A percentile compares a stretch with the other conserved stretches of the same genome.
phyloP scores from a whole-genome alignment of 2,797 vertebrate species.

The Benthosema pterotum region DNA sequence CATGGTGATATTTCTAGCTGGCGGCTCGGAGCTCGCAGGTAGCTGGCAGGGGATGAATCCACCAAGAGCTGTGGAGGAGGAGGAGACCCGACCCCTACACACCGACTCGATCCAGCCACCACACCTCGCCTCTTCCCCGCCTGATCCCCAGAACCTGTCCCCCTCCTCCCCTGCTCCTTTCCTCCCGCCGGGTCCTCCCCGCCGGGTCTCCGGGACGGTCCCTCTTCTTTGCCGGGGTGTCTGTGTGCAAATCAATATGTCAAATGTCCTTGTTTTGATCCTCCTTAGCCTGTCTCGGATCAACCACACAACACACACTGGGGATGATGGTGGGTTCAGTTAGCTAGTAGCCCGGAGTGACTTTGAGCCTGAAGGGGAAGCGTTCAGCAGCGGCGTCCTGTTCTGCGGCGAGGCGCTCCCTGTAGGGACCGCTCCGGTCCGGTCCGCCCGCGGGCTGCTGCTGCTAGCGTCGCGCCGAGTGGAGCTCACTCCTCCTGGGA shows the following conservation, averaged over 20 bases:
- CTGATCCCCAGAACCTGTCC: slow-evolving; percentile 52
- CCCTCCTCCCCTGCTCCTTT: slow-evolving; percentile 43
- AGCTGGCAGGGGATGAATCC: slow-evolving; percentile 75
- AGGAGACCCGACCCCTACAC: slow-evolving; percentile 49
- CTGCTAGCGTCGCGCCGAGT: slow-evolving; percentile 8
- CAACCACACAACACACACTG: slow-evolving; percentile 23
- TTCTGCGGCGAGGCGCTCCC: too few relatives aligned
- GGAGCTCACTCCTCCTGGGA: slow-evolving; percentile 30
- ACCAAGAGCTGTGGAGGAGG: slow-evolving; percentile 71
- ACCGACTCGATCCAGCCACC: slow-evolving; percentile 63
- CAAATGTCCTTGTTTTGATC: slow-evolving; percentile 72
- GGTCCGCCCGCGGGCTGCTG: background rate
- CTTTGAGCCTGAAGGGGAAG: slow-evolving; percentile 59
- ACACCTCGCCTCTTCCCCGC: slow-evolving; percentile 54
- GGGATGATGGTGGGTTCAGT: slow-evolving; percentile 44
- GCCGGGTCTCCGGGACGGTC: slow-evolving; percentile 25
- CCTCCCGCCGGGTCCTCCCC: slow-evolving; percentile 34
- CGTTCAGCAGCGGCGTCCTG: slow-evolving; percentile 20
- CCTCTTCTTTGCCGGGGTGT: background rate
- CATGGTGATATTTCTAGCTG: slow-evolving; percentile 80
- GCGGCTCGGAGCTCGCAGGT: slow-evolving; percentile 66
- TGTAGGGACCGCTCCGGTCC: too few relatives aligned
- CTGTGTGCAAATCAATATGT: background rate
- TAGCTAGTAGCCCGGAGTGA: slow-evolving; percentile 61
- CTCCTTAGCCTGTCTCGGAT: slow-evolving; percentile 53